Conservation (phyloP, 2,797 vertebrate genomes). For the Coracias cyanogaster region DNA sequence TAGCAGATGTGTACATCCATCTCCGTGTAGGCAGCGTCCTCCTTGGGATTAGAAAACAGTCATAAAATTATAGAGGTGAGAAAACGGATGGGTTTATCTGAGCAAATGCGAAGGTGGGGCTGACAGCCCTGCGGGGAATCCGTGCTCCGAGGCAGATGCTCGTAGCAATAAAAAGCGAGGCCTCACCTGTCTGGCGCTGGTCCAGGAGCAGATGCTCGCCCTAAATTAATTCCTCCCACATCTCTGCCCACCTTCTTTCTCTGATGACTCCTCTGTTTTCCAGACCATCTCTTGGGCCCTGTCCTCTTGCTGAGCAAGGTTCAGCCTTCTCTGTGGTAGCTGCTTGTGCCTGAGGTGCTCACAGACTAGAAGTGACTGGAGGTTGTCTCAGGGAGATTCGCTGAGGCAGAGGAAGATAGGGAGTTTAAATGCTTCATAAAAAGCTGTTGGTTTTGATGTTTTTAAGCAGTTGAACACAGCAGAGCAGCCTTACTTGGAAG, state of each 20-base stretch:
- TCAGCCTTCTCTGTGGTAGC: background rate
- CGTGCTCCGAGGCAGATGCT: background rate
- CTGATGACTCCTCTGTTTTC: background rate
- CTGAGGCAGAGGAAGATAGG: background rate
- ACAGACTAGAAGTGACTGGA: background rate
- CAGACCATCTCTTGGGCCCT: background rate
- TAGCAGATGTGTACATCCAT: background rate
- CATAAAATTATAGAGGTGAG: background rate
- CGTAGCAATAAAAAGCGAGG: background rate
- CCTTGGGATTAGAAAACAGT: background rate
- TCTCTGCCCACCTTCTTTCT: background rate
- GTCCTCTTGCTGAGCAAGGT: background rate
- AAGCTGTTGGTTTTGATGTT: background rate
- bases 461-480: background rate
- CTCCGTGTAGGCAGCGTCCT: background rate
- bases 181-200: slow-evolving; percentile 10
- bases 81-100: slow-evolving; percentile 2
- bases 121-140: slow-evolving; percentile 22
- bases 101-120: slow-evolving; percentile 5
- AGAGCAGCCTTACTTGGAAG: background rate
- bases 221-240: slow-evolving; percentile 7
- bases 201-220: slow-evolving; percentile 11
- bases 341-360: background rate
- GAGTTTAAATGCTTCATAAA: background rate
- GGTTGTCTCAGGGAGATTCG: background rate